Evolutionary conservation across 2,797 vertebrate species (phyloP).

Genomic region (Microctenopoma steveboyesi): DNA sequence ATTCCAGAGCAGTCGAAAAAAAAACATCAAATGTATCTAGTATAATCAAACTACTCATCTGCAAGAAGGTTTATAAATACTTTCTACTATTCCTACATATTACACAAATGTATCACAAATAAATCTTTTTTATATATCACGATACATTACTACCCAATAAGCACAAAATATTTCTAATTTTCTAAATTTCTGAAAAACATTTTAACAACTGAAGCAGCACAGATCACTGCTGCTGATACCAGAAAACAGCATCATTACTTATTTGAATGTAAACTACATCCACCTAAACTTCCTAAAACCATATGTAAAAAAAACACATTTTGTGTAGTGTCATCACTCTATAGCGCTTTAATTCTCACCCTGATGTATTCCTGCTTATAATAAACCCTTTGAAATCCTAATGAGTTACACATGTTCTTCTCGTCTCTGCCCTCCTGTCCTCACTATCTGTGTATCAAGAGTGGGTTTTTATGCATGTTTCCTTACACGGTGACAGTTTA

Average conservation of each 20-base stretch:
- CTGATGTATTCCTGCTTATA: slow-evolving; percentile 40
- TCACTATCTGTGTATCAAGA: slow-evolving; percentile 35
- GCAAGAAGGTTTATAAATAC: not conserved
- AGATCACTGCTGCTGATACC: no score
- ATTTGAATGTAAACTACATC: not conserved
- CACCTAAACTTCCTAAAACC: not conserved
- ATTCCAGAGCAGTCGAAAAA: slow-evolving; percentile 50
- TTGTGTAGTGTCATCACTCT: not conserved
- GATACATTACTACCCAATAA: not conserved
- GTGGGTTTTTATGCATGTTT: slow-evolving; percentile 36
- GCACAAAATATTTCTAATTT: not conserved
- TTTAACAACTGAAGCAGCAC: not conserved
- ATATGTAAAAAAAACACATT: not conserved
- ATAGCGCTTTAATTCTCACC: slow-evolving; percentile 2
- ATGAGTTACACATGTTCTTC: slow-evolving; percentile 61
- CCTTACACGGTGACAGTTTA: slow-evolving; percentile 66
- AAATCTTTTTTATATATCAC: not conserved
- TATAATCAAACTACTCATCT: not conserved
- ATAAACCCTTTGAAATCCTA: slow-evolving; percentile 56
- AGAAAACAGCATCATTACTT: not conserved
- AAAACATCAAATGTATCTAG: not conserved
- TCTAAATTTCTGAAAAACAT: not conserved
- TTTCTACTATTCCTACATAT: not conserved
- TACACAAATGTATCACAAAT: not conserved
- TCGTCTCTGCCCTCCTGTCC: slow-evolving; percentile 39